Conservation (phyloP, 2,888 invertebrate species). For the Troides oblongomaculatus region DNA sequence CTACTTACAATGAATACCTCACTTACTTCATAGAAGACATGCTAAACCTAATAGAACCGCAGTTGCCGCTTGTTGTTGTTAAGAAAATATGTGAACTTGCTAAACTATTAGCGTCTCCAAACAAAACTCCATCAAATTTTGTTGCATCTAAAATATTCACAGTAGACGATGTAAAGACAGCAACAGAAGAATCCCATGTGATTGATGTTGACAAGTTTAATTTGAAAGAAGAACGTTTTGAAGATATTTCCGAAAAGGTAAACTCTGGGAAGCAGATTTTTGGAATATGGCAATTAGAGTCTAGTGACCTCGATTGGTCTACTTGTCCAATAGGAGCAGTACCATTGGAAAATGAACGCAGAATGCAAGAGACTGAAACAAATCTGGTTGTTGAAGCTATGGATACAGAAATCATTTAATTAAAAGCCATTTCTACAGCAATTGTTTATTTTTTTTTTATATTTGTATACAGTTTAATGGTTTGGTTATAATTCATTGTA, state of each 20-base stretch:
- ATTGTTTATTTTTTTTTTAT: slow-evolving; percentile 69
- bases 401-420: slow-evolving; percentile 32
- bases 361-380: slow-evolving; percentile 32
- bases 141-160: slow-evolving; percentile 63
- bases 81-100: slow-evolving; percentile 56
- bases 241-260: neutral
- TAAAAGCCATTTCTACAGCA: slow-evolving; percentile 58
- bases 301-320: slow-evolving; percentile 60
- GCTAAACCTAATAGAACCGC: slow-evolving; percentile 54
- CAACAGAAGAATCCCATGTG: slow-evolving; percentile 19
- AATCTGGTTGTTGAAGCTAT: neutral
- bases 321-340: slow-evolving; percentile 74
- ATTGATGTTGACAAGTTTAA: slow-evolving; percentile 6
- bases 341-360: slow-evolving; percentile 61
- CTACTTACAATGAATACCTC: slow-evolving; percentile 62
- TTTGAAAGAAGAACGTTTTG: neutral
- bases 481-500: slow-evolving; percentile 78
- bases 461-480: slow-evolving; percentile 74
- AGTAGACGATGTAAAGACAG: slow-evolving; percentile 59
- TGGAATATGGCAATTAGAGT: slow-evolving; percentile 60
- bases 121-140: slow-evolving; percentile 43
- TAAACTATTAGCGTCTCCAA: slow-evolving; percentile 57
- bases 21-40: slow-evolving; percentile 60
- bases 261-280: slow-evolving; percentile 3
- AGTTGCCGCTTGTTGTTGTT: slow-evolving; percentile 46